A percentile compares a stretch with the other conserved stretches of the same genome.
phyloP scores from a whole-genome alignment of 2,888 invertebrate genomes.

The Archaeoteleia sp. region DNA sequence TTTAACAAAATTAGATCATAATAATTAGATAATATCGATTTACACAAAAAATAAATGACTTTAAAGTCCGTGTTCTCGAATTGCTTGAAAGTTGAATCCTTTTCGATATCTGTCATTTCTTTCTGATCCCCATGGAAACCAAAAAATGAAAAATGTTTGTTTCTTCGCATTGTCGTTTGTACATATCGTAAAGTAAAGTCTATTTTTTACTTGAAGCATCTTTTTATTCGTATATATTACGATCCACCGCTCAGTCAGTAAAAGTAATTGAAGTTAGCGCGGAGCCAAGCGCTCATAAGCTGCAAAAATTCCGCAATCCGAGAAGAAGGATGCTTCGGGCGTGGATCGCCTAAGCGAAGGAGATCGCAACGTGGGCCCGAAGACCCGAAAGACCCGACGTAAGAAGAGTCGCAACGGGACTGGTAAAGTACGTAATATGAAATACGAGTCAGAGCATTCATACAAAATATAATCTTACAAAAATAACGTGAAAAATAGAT shows the following conservation, averaged over 20 bases:
- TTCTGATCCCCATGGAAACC: constrained; percentile 12
- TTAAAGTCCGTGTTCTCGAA: too few species aligned
- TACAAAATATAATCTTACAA: too few species aligned
- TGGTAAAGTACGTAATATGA: constrained; percentile 60
- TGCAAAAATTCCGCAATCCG: constrained; percentile 30
- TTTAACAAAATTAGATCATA: too few species aligned
- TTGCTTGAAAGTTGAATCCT: not conserved
- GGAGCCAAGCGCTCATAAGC: constrained; percentile 22
- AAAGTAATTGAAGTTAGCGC: constrained; percentile 14
- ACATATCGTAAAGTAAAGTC: constrained; percentile 3
- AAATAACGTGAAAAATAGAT: too few species aligned
- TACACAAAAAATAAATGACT: too few species aligned
- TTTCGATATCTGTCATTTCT: not conserved
- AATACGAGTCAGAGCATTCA: too few species aligned
- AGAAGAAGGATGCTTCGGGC: constrained; percentile 49
- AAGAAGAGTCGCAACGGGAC: constrained; percentile 62
- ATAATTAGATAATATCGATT: too few species aligned
- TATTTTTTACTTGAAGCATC: not conserved
- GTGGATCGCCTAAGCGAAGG: constrained; percentile 60
- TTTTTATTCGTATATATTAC: not conserved
- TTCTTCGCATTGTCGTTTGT: not conserved
- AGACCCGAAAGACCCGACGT: constrained; percentile 65
- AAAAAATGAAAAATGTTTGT: constrained; percentile 2
- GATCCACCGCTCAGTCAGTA: not conserved
- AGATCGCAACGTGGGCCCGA: constrained; percentile 60